Evolutionary conservation across 2,113 vertebrate species (phyloP), one percentile per base, ranked within the genome.

Genomic region (Rhinolophus sinicus): DNA sequence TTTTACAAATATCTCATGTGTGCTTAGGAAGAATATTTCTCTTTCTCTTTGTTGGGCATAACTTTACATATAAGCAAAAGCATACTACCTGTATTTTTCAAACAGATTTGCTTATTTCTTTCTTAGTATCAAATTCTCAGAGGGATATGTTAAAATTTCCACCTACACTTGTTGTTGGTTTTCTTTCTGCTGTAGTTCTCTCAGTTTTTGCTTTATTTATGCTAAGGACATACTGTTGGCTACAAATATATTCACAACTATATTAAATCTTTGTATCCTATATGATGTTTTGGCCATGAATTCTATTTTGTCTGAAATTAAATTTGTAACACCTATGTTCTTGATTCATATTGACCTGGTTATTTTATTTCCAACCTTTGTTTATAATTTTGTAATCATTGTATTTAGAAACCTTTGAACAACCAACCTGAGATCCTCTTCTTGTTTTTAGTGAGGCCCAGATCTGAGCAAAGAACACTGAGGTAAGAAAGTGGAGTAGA

Each of bases 281-380:
- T 52, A 8, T 81, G 52, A 86, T 75, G 7, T 58, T 94, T 82
- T 60, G 33, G 9, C 54, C 21, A 69, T 56, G 33, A 84, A 88
- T 77, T 87, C n/a, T 50, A 76, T 92, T 88, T 88, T 83, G 21
- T 40, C 24, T 44, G 38, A 83, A 83, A 88, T 60, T 82, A 83
- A 96, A 64, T 30, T 92, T 88, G 54, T 3, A 76, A 47, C 18
- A 19, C 26, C 50, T 52, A 10, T 64, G 60, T 77, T 88, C 76
- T 88, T 83, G 60, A 82, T 52, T 76, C 30, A 47, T 58, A 70
- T 83, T 75, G 77, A 12, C 13, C 33, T 75, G 14, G 28, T n/a
- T 80, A 60, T 87, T 88, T 83, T 93, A 88, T 52, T 95, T 93
- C 90, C 40, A 30, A 58, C 69, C 50, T 75, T 44, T 58, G 30